These are phyloP conservation scores for Ctena decussata DNA, from an alignment of 2,888 invertebrate species.

Conservation along the genomic window DNA sequence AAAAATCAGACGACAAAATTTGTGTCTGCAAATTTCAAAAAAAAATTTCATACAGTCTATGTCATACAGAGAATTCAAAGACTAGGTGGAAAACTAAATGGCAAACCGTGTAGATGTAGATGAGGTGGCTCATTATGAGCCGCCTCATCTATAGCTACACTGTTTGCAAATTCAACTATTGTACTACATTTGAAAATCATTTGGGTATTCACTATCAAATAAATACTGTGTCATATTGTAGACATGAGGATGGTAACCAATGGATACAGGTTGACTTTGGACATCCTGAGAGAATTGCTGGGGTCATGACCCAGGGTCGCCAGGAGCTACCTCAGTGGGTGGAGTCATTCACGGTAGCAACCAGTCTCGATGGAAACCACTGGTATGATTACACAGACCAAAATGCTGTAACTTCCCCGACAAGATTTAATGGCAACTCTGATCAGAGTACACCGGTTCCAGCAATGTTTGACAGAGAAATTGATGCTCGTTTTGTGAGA, in stretches of 20 bases:
- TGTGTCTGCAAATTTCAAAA: no score
- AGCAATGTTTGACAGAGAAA: constrained; percentile 71
- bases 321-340: constrained; percentile 71
- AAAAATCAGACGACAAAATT: no score
- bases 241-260: constrained; percentile 67
- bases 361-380: constrained; percentile 72
- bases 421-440: constrained; percentile 70
- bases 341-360: constrained; percentile 68
- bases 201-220: no score
- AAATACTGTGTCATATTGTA: no score
- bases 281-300: constrained; percentile 65
- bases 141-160: no score
- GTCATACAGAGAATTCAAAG: no score
- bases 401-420: constrained; percentile 57
- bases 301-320: constrained; percentile 72
- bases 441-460: constrained; percentile 66
- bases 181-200: no score
- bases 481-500: constrained; percentile 73
- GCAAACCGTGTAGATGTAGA: no score
- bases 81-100: no score
- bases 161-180: no score
- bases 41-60: no score
- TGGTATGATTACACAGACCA: constrained; percentile 65
- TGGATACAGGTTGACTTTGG: constrained; percentile 74
- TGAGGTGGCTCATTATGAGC: no score